Evolutionary conservation across 2,888 invertebrate genomes (phyloP), one percentile per base, ranked within the genome.

Genomic region (Prionchulus punctatus): DNA sequence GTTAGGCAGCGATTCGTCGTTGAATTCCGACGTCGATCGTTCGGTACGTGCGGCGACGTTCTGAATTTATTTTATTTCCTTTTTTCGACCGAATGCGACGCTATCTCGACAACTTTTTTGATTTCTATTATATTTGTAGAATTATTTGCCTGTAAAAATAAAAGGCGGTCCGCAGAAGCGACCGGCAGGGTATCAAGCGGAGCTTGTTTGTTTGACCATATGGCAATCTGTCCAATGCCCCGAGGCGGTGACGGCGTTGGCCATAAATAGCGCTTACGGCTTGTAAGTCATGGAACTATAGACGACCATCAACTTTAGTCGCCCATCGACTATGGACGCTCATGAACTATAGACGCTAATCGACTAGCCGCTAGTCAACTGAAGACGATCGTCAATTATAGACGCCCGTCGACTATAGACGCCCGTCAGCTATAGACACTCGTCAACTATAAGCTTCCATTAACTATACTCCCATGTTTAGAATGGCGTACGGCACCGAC

Each of bases 401-500:
- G n/a, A 25, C 36, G n/a, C n/a, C n/a, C n/a, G n/a, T n/a, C n/a
- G n/a, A n/a, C n/a, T n/a, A n/a, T n/a, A n/a, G n/a, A 12, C 36
- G 36, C 36, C 36, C 18, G 7, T 36, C 36, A 18, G 18, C 36
- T 36, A 12, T 36, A 36, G 7, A 36, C 18, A 23, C 23, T 12
- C 47, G 15, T 45, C 4, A 23, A 23, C 23, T 12, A 18, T 45
- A n/a, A n/a, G n/a, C n/a, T n/a, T n/a, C n/a, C n/a, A n/a, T n/a
- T n/a, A n/a, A n/a, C n/a, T n/a, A n/a, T n/a, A n/a, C n/a, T n/a
- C n/a, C n/a, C n/a, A n/a, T n/a, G n/a, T 75, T 48, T 76, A 94
- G 94, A 72, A 81, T 96, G 83, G 88, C 91, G 69, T 94, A 91
- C 79, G 94, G 94, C 68, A 92, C 89, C 73, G 92, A 94, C 77